phyloP scores from a whole-genome alignment of 2,797 vertebrate genomes.

The Avahi laniger region DNA sequence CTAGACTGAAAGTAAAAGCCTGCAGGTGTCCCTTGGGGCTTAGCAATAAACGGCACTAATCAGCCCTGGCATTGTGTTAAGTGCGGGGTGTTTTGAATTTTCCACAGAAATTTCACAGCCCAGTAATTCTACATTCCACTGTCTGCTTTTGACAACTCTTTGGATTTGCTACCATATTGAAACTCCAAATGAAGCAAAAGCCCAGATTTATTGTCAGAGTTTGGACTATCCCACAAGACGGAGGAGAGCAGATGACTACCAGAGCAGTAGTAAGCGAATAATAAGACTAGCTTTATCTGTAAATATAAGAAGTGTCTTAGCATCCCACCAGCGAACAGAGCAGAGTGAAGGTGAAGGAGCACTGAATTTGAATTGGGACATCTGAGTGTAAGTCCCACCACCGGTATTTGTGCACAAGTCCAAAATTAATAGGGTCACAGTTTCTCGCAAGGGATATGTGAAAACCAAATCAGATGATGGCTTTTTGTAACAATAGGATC shows the following conservation, averaged over 20 bases:
- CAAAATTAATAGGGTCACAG: not conserved
- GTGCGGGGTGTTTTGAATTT: conserved; percentile 61
- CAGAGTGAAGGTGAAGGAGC: not conserved
- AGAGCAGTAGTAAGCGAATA: not conserved
- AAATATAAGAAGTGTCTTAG: not conserved
- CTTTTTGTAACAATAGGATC: conserved; percentile 9
- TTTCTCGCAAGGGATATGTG: not conserved
- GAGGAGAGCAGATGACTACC: not conserved
- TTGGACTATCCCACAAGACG: not conserved
- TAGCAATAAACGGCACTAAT: conserved; percentile 62
- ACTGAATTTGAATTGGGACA: not conserved
- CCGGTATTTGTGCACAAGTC: not conserved
- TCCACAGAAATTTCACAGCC: conserved; percentile 49
- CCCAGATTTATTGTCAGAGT: not conserved
- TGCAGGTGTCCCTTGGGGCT: conserved; percentile 49
- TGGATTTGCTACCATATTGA: conserved; percentile 39
- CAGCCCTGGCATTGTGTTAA: conserved; percentile 61
- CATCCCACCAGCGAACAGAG: not conserved
- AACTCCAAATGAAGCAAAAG: conserved; percentile 2
- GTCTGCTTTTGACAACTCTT: conserved; percentile 67
- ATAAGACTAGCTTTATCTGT: not conserved
- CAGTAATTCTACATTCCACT: conserved; percentile 51
- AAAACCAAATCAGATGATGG: not conserved
- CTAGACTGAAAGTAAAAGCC: conserved; percentile 70
- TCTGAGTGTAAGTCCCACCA: not conserved